These are phyloP conservation scores for Oryzias celebensis DNA, from an alignment of 2,113 vertebrate genomes.

Conservation along the genomic window DNA sequence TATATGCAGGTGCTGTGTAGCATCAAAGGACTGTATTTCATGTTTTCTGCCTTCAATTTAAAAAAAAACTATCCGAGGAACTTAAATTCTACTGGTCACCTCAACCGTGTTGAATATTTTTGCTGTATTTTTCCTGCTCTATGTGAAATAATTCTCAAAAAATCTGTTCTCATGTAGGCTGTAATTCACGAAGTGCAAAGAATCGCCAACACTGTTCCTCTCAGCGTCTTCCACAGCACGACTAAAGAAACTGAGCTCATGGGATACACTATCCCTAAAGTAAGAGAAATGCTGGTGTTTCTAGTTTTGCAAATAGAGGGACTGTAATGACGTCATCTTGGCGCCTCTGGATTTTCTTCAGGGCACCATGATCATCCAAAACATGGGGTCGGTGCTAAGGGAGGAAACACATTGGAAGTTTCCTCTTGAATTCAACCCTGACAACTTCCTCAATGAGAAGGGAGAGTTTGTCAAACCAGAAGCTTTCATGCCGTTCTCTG, in stretches of 20 bases:
- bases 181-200: constrained; percentile 74
- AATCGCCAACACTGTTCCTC: constrained; percentile 58
- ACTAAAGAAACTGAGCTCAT: constrained; percentile 64
- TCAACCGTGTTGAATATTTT: neutral
- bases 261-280: constrained; percentile 72
- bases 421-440: constrained; percentile 70
- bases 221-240: constrained; percentile 62
- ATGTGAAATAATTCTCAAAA: neutral
- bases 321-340: neutral
- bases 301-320: neutral
- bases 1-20: constrained; percentile 54
- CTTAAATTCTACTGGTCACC: neutral
- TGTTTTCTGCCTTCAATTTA: neutral
- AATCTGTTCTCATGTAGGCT: constrained; percentile 47
- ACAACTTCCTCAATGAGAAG: constrained; percentile 69
- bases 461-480: constrained; percentile 70
- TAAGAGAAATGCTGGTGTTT: constrained; percentile 14
- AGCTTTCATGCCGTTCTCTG: constrained; percentile 69
- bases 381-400: constrained; percentile 51
- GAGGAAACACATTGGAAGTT: constrained; percentile 75
- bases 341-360: constrained; percentile 7
- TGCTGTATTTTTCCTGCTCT: neutral
- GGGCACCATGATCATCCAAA: constrained; percentile 65
- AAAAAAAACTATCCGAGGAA: neutral
- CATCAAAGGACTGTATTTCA: neutral